Base-by-base conservation (phyloP, 2,113 vertebrate species). In the Campylorhamphus procurvoides region DNA sequence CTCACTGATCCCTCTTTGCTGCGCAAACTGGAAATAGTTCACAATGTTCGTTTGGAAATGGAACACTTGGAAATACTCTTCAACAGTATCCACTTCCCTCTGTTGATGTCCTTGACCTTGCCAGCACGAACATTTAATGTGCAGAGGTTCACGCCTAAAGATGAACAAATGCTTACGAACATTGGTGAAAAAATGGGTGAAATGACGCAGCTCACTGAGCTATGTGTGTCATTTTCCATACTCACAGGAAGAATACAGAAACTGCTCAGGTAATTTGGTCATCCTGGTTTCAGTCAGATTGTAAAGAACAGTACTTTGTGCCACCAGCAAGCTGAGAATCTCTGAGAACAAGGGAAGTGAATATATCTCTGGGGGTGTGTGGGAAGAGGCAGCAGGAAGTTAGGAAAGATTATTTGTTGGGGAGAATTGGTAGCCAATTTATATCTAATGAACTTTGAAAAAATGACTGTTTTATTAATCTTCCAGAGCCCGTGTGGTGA, bases 11-110 rank as follows among this genome's bases (percentile, higher is more conserved):
- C 99, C 0, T 93, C 97, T 42, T 63, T 56, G 7, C 85, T 99
- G 80, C 95, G 92, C 56, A 98, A 98, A 94, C 97, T 99, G 64
- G 98, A 99, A 95, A 94, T 99, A 37, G 99, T 99, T 64, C 99
- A 99, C 97, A 99, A 99, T 4, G 98, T 99, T 53, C 98, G 97
- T 24, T 90, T 99, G 94, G 98, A 99, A 84, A 98, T 98, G n/a
- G 79, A 98, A 27, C 99, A 99, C 73, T 96, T 99, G 93, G 98
- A 98, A 93, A 98, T 99, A 75, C 97, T 99, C 82, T 96, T 99
- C 47, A 98, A 97, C 55, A 98, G 97, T n/a, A 94, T 99, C 78
- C 95, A 96, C 50, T 98, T 99, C 71, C 98, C 98, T 33, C 96
- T 90, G 4, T 52, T 99, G 63, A 94, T 95, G 83, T 98, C 99